Conservation (phyloP, 2,797 vertebrate species). For the Xyrichtys novacula region DNA sequence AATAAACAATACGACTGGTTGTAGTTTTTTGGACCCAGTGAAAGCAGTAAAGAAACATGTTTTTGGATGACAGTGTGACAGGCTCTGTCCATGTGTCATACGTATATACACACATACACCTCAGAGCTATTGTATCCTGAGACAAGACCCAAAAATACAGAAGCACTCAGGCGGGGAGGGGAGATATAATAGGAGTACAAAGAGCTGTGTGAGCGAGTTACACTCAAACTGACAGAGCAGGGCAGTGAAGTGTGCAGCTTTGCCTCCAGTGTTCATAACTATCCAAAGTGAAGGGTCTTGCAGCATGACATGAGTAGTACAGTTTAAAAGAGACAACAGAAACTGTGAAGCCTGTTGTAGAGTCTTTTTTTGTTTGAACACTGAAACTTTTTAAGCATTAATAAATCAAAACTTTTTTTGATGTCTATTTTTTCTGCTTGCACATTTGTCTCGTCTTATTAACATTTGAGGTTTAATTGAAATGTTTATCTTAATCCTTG, state of each 20-base stretch:
- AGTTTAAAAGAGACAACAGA: neutral
- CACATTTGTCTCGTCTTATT: no score
- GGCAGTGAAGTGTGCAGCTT: constrained; percentile 14
- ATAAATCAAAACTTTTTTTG: no score
- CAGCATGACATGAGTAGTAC: neutral
- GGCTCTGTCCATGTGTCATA: constrained; percentile 26
- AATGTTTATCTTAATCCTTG: neutral
- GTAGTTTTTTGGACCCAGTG: neutral
- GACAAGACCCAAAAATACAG: constrained; percentile 66
- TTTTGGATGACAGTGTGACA: neutral
- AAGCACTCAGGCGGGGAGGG: constrained; percentile 25
- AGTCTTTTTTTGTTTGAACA: no score
- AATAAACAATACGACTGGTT: no score
- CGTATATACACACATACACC: neutral
- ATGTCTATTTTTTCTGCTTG: no score
- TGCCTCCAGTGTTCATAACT: constrained; percentile 5
- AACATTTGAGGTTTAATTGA: neutral
- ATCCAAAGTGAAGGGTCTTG: neutral
- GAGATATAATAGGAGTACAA: constrained; percentile 1
- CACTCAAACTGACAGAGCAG: constrained; percentile 1
- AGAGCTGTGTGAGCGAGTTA: constrained; percentile 9
- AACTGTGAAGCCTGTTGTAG: neutral
- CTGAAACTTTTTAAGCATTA: no score
- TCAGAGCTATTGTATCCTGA: constrained; percentile 8
- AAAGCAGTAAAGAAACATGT: neutral